These are phyloP conservation scores for Puma concolor DNA, from an alignment of 2,113 vertebrate species.

Conservation along the genomic window DNA sequence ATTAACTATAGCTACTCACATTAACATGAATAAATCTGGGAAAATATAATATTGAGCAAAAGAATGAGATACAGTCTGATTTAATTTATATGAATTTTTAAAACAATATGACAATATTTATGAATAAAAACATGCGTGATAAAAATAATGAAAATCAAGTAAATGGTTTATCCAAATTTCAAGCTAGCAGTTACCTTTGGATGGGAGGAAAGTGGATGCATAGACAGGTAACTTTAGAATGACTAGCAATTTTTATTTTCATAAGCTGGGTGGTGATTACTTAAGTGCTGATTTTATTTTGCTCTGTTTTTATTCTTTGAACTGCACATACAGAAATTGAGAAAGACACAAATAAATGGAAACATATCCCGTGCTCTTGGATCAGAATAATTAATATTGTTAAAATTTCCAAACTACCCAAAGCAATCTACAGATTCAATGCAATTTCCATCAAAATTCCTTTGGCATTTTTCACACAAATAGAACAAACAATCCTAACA, in stretches of 20 bases:
- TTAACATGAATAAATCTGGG: not conserved
- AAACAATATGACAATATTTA: conserved; percentile 3
- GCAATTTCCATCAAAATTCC: not conserved
- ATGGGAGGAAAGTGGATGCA: not conserved
- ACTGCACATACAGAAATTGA: not conserved
- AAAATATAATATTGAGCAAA: not conserved
- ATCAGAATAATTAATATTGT: not conserved
- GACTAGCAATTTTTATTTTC: conserved; percentile 5
- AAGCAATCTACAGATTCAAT: not conserved
- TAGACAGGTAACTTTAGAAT: conserved; percentile 11
- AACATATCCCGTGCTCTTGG: not conserved
- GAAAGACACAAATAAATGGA: not conserved
- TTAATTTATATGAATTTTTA: conserved; percentile 31
- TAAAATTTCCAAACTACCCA: not conserved
- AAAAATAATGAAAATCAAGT: not conserved
- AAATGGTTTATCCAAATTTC: not conserved
- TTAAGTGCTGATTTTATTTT: conserved; percentile 21
- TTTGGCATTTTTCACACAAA: not conserved
- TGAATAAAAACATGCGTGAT: not conserved
- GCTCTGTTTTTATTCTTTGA: conserved; percentile 10
- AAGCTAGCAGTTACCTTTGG: not conserved
- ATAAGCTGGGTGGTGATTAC: not conserved
- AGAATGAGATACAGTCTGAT: not conserved
- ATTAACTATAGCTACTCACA: not conserved
- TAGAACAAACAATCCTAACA: not conserved